Base-by-base conservation (phyloP, 2,113 vertebrate species). In the Clarias magur region DNA sequence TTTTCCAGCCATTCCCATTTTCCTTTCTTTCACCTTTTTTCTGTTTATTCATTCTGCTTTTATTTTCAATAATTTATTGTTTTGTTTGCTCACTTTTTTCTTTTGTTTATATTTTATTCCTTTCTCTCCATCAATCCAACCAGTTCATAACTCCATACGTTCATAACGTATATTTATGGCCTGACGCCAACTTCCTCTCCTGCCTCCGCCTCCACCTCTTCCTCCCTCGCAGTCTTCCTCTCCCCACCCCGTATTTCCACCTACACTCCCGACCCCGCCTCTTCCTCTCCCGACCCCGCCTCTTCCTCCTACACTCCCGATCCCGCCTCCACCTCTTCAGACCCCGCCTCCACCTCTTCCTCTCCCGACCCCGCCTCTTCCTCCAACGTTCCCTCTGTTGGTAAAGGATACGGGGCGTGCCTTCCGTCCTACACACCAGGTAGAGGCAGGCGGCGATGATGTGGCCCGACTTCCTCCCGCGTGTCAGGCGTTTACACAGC, bases 391-490 rank as follows among this genome's bases (percentile, higher is more conserved):
- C 42, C 63, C 38, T 57, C 79, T 8, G 48, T 48, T 8, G 48
- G 12, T 19, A 25, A 87, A 38, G 80, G 88, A 88, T 87, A 89
- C 88, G 87, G 62, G 88, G 79, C 30, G 87, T 83, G 16, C 84
- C 83, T 53, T 86, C 83, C 0, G 98, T 99, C 78, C 98, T 94
- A 80, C 98, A 99, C 65, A 99, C 98, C 93, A 99, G 93, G 96
- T 99, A 99, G 88, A 99, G 95, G 67, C 98, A 99, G 21, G 98
- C 98, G 0, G 98, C 98, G 3, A 97, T 92, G 9, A 99, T 95
- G 0, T 99, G 97, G 0, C 94, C 85, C 85, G 95, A 93, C 91
- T 94, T 97, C n/a, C 97, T 95, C 0, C 98, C 98, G 0, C 95
- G 93, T 0, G 98, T 99, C 63, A 99, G 93, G 54, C 95, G 96